Base-by-base conservation (phyloP, 1,140 invertebrate genomes). In the Whitmania pigra region DNA sequence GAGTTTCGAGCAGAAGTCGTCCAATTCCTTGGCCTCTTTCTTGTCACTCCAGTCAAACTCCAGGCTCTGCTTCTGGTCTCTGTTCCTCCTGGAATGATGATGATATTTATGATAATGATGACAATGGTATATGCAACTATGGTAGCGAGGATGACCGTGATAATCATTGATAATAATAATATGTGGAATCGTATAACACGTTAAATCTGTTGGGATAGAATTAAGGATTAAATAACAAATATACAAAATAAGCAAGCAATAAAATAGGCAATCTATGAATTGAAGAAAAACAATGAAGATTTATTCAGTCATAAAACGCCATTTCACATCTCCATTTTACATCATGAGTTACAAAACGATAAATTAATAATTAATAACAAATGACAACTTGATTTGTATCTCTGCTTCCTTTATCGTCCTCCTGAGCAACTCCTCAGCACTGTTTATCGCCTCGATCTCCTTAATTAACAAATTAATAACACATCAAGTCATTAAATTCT, bases 41-140 rank as follows among this genome's bases (percentile, higher is more conserved):
- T 93, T 94, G 78, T 93, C 90, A 75, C 90, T 92, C 90, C 90
- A 93, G 78, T 93, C 90, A 75, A 87, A 88, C 82, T 93, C 90
- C 53, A 92, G 83, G 27, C 88, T 86, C 72, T 88, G 85, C 79
- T 93, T 91, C 0, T 88, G 87, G 49, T 89, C 86, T 76, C 89
- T 88, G 77, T 91, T 88, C 75, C 88, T 86, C 17, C 84, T 81
- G 68, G 17, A 77, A 76, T 71, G 70, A 22, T 63, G 57, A 63
- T 63, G 57, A 63, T 63, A 15, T 11, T 31, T 6, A 25, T 63
- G 57, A 31, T 15, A 31, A 63, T 18, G 57, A 63, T 63, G 57
- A 0, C 22, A 17, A n/a, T 63, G 20, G 11, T 63, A 15, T n/a
- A n/a, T 31, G 57, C 11, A 17, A 63, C 1, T 17, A n/a, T 63